phyloP scores from a whole-genome alignment of 2,888 invertebrate species.

The Drosophila mettleri region DNA sequence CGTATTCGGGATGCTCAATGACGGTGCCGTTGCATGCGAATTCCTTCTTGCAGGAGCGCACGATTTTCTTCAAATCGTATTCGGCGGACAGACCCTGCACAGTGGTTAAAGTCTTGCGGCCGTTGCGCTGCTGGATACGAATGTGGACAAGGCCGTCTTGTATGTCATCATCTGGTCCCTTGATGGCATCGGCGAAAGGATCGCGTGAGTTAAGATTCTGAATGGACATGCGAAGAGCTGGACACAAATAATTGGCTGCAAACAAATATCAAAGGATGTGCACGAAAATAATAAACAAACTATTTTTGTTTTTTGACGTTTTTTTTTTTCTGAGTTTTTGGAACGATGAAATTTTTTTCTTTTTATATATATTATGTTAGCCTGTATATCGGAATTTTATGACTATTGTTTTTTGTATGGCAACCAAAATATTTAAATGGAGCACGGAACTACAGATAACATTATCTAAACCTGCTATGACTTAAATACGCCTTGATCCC shows the following conservation, averaged over 20 bases:
- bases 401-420: constrained; percentile 44
- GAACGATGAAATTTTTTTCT: constrained; percentile 39
- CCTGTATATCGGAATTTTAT: constrained; percentile 33
- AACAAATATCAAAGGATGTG: constrained; percentile 22
- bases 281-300: background rate
- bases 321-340: background rate
- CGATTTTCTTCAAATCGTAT: constrained; percentile 99
- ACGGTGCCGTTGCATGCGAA: constrained; percentile 99
- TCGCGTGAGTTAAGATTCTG: constrained; percentile 98
- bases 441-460: constrained; percentile 24
- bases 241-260: constrained; percentile 10
- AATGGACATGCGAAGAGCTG: constrained; percentile 94
- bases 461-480: constrained; percentile 35
- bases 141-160: constrained; percentile 99
- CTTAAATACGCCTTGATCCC: background rate
- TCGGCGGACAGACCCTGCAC: constrained; percentile 98
- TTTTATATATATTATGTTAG: constrained; percentile 11
- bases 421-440: constrained; percentile 36
- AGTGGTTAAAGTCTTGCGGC: constrained; percentile 99
- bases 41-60: constrained; percentile 99
- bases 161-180: constrained; percentile 98
- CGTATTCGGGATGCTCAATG: constrained; percentile 99
- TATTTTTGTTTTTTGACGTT: background rate
- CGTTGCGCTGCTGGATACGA: constrained; percentile 99
- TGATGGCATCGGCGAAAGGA: constrained; percentile 99